Evolutionary conservation across 2,797 vertebrate species (phyloP).

Genomic region (Gymnopithys bicolor): DNA sequence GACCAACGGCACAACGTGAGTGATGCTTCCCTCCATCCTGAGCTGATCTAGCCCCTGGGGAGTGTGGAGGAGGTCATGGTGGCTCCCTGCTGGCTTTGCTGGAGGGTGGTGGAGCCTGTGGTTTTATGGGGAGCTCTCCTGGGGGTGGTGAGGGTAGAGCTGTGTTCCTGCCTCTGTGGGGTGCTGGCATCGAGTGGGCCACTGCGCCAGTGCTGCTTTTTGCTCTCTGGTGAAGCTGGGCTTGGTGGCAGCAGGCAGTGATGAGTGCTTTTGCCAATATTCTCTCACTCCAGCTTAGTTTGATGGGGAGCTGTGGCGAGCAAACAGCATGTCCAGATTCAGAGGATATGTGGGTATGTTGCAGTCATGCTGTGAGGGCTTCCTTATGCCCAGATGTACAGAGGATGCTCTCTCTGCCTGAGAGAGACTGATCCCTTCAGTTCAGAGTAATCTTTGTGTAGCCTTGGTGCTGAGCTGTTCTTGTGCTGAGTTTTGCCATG

Average conservation of each 20-base stretch:
- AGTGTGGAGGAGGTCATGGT: neutral
- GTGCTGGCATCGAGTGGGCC: neutral
- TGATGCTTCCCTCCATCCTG: neutral
- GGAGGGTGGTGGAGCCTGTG: neutral
- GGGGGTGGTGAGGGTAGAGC: neutral
- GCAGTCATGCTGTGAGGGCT: neutral
- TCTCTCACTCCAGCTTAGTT: neutral
- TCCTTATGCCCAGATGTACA: neutral
- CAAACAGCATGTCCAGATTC: neutral
- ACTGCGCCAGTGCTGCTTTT: neutral
- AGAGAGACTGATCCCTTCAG: neutral
- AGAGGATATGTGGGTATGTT: neutral
- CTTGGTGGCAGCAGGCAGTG: neutral
- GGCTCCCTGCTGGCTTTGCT: neutral
- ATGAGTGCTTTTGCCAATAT: neutral
- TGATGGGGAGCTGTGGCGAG: rapidly evolving
- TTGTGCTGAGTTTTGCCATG: neutral
- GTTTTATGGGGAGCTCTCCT: neutral
- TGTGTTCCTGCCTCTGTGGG: neutral
- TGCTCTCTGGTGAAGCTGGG: neutral
- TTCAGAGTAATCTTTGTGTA: neutral
- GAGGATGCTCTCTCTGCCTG: neutral
- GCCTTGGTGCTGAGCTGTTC: neutral
- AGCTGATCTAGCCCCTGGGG: rapidly evolving
- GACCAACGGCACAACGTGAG: conserved; percentile 78